A percentile compares a stretch with the other conserved stretches of the same genome.
Evolutionary conservation across 2,797 vertebrate species (phyloP).

Genomic region (Characodon lateralis): DNA sequence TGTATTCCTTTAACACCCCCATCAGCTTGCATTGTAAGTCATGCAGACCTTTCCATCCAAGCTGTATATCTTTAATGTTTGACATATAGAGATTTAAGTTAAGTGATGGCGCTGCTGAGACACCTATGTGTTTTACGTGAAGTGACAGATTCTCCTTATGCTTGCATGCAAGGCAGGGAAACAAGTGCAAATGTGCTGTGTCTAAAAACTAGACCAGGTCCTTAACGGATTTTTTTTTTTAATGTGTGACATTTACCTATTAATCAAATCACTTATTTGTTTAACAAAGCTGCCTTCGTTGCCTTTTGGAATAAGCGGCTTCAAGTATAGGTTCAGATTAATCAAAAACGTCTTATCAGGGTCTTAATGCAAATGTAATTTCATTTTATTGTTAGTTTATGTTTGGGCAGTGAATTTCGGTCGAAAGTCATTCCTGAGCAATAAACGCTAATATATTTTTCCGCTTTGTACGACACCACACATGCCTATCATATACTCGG

Average conservation of each 20-base stretch:
- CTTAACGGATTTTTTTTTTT: conserved; percentile 16
- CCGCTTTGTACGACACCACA: conserved; percentile 35
- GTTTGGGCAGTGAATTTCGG: conserved; percentile 58
- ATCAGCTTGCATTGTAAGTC: conserved; percentile 26
- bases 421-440: conserved; percentile 57
- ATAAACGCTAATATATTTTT: conserved; percentile 22
- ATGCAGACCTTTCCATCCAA: conserved; percentile 44
- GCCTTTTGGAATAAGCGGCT: conserved; percentile 39
- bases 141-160: conserved; percentile 59
- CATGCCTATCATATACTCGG: conserved; percentile 16
- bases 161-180: conserved; percentile 34
- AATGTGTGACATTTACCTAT: conserved; percentile 51
- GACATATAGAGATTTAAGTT: conserved; percentile 11
- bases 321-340: conserved; percentile 44
- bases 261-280: conserved; percentile 52
- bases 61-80: conserved; percentile 22
- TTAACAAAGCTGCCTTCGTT: conserved; percentile 44
- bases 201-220: conserved; percentile 40
- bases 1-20: conserved; percentile 41
- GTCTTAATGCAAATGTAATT: conserved; percentile 46
- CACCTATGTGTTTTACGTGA: conserved; percentile 48
- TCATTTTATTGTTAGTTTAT: conserved; percentile 54
- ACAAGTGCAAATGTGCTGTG: conserved; percentile 26
- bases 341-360: conserved; percentile 43
- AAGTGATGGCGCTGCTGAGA: conserved; percentile 47